A percentile compares a stretch with the other conserved stretches of the same genome.
These are phyloP conservation scores for Silurus lanzhouensis DNA, from an alignment of 2,797 vertebrate species.

Conservation along the genomic window DNA sequence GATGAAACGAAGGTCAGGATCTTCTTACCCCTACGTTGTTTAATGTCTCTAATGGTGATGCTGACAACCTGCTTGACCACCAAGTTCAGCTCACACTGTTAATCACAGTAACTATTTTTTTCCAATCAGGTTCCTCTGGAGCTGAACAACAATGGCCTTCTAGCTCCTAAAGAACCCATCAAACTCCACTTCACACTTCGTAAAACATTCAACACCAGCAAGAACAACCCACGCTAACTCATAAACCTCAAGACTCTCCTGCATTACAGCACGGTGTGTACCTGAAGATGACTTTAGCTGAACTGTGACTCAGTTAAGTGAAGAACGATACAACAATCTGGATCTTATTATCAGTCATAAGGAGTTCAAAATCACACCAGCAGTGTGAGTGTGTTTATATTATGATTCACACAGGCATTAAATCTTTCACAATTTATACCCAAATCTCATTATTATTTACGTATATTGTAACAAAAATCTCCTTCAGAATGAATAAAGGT, in stretches of 20 bases:
- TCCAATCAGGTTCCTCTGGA: constrained; percentile 72
- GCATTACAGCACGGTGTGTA: background rate
- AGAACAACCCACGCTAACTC: background rate
- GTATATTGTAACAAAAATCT: background rate
- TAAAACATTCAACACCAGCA: background rate
- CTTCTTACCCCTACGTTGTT: too few relatives aligned
- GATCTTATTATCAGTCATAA: too few relatives aligned
- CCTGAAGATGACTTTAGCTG: background rate
- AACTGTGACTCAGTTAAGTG: too few relatives aligned
- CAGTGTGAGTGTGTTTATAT: too few relatives aligned
- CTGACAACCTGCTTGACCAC: background rate
- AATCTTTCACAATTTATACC: too few relatives aligned
- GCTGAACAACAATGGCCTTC: constrained; percentile 59
- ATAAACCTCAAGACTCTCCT: too few relatives aligned
- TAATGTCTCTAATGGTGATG: background rate
- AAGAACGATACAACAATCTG: too few relatives aligned
- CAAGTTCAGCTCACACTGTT: background rate
- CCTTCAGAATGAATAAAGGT: background rate
- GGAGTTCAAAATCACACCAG: too few relatives aligned
- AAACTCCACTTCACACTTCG: constrained; percentile 74
- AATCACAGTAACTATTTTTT: background rate
- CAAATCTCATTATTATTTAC: background rate
- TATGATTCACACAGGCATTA: too few relatives aligned
- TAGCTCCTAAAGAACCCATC: constrained; percentile 73
- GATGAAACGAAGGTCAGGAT: constrained; percentile 78